Evolutionary conservation across 2,888 invertebrate species (phyloP), one percentile per base, ranked within the genome.

Genomic region (Polydesmus complanatus): DNA sequence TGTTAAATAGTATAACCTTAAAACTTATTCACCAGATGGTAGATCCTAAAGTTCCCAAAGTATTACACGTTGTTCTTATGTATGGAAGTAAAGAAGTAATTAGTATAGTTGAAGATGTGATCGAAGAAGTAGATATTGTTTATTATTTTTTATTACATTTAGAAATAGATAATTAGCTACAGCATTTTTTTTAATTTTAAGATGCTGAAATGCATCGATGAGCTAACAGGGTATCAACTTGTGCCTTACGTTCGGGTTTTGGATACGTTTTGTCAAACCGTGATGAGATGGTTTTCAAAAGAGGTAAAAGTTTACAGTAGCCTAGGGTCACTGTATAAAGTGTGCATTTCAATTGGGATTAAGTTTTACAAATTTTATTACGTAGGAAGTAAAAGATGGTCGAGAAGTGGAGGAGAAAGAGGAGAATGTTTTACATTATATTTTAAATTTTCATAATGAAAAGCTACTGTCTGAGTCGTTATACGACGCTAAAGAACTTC

Each of bases 81-180:
- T 47, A 25, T 23, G 48, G 60, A 14, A 54, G 27, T 18, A 2
- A 49, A 27, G 14, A 49, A n/a, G 26, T 60, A 27, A 3, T 60
- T 3, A 25, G n/a, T 1, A n/a, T 49, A 2, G 47, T 54, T 21
- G 19, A 55, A 27, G 60, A 54, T 19, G 47, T 54, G 2, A 37
- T 55, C 5, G 55, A 54, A 14, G 60, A 60, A 27, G 60, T 60
- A 22, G 18, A n/a, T n/a, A n/a, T n/a, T n/a, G n/a, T n/a, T n/a
- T n/a, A n/a, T n/a, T n/a, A n/a, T n/a, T n/a, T n/a, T n/a, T n/a
- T n/a, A n/a, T n/a, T n/a, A n/a, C n/a, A n/a, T n/a, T n/a, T n/a
- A n/a, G n/a, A n/a, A n/a, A n/a, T n/a, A n/a, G n/a, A n/a, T n/a
- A n/a, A n/a, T n/a, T n/a, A n/a, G n/a, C n/a, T n/a, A n/a, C n/a